Conservation (phyloP, 53 echinoderm and acorn worm genomes). For the Astropecten irregularis region DNA sequence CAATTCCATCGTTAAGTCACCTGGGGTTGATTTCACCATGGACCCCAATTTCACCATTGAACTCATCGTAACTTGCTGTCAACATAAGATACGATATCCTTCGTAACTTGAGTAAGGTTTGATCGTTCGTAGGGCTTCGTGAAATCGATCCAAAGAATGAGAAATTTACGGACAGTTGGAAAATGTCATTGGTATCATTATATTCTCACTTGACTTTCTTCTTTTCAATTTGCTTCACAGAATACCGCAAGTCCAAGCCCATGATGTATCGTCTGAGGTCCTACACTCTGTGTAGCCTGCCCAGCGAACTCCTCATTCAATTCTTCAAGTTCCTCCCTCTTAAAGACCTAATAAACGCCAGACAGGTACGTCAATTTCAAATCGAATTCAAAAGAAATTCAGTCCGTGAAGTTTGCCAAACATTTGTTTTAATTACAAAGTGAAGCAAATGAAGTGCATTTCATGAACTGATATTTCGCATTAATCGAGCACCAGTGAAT, state of each 20-base stretch:
- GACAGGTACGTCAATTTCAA: slow-evolving; percentile 52
- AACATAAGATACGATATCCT: no score
- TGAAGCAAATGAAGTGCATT: background rate
- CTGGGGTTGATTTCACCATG: no score
- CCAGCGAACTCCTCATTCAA: slow-evolving; percentile 72
- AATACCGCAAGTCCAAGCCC: background rate
- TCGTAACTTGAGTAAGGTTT: no score
- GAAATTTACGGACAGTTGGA: no score
- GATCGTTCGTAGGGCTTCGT: no score
- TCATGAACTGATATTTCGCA: background rate
- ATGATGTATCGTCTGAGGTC: slow-evolving; percentile 35
- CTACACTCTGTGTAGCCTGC: slow-evolving; percentile 59
- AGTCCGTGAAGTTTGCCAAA: background rate
- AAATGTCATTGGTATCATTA: no score
- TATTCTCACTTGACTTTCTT: background rate
- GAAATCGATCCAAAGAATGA: no score
- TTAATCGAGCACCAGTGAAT: background rate
- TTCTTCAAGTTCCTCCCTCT: slow-evolving; percentile 71
- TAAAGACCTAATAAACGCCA: slow-evolving; percentile 58
- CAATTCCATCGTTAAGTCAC: no score
- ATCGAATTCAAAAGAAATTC: background rate
- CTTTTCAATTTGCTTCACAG: no score
- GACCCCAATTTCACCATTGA: no score
- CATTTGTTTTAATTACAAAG: background rate
- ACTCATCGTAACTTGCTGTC: no score